Evolutionary conservation across 2,888 invertebrate species (phyloP).

Genomic region (Drosophila greeni): DNA sequence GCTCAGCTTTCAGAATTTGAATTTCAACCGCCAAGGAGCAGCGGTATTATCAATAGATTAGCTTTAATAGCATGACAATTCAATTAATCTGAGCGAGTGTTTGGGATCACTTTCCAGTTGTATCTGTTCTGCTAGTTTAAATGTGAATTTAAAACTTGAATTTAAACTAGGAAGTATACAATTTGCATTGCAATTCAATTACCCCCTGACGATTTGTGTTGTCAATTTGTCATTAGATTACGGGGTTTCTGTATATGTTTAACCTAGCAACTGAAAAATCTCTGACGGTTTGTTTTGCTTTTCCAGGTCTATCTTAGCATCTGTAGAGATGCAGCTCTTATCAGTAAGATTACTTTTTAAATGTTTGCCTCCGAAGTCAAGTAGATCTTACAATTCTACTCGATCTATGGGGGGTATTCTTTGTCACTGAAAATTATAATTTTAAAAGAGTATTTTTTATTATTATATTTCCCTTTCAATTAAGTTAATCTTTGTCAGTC

Average conservation of each 20-base stretch:
- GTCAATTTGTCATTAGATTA: constrained; percentile 3
- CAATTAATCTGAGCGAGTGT: not conserved
- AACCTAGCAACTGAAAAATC: not conserved
- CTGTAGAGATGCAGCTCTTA: not conserved
- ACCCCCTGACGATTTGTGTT: not conserved
- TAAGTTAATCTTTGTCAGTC: not conserved
- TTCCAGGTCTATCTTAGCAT: not conserved
- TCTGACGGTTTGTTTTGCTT: not conserved
- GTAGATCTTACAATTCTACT: not conserved
- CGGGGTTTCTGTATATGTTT: not conserved
- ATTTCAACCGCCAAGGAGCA: constrained; percentile 19
- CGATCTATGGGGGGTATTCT: no score
- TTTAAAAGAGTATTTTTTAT: not conserved
- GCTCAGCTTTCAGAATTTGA: constrained; percentile 24
- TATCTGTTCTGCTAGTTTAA: no score
- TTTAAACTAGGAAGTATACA: not conserved
- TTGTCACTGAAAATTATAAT: no score
- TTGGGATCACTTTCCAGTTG: not conserved
- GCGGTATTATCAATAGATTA: constrained; percentile 7
- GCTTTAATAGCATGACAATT: not conserved
- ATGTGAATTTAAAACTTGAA: no score
- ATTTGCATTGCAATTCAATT: constrained; percentile 10
- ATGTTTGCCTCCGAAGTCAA: not conserved
- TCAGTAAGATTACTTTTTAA: not conserved
- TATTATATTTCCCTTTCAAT: not conserved